phyloP scores from a whole-genome alignment of 2,797 vertebrate genomes.

The Chelon labrosus region DNA sequence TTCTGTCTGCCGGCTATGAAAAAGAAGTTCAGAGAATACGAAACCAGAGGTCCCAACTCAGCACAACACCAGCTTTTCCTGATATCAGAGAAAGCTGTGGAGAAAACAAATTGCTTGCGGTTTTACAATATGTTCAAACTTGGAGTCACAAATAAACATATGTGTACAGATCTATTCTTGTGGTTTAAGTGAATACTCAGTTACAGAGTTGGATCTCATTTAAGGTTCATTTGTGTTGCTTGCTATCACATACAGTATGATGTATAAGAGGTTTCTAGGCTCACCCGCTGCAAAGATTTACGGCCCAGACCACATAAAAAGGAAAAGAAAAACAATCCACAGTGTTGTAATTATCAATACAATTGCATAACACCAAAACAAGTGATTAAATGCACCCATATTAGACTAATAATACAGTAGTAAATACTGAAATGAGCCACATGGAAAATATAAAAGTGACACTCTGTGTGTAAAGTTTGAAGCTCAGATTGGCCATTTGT shows the following conservation, averaged over 20 bases:
- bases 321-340: too few relatives aligned
- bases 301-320: too few relatives aligned
- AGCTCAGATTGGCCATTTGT: too few relatives aligned
- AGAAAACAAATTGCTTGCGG: background rate
- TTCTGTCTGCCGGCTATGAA: constrained; percentile 19
- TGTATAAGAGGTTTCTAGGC: too few relatives aligned
- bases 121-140: background rate
- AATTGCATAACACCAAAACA: too few relatives aligned
- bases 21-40: background rate
- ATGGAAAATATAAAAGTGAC: too few relatives aligned
- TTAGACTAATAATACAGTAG: too few relatives aligned
- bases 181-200: background rate
- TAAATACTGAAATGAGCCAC: too few relatives aligned
- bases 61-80: background rate
- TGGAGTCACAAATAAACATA: constrained; percentile 26
- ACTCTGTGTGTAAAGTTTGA: too few relatives aligned
- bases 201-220: background rate
- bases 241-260: background rate
- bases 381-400: too few relatives aligned
- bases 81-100: background rate
- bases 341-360: too few relatives aligned
- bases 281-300: too few relatives aligned
- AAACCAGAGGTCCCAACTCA: background rate
- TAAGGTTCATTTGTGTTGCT: background rate
- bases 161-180: background rate